These are phyloP conservation scores for Ceratotherium simum DNA, from an alignment of 2,113 vertebrate genomes.

Conservation along the genomic window DNA sequence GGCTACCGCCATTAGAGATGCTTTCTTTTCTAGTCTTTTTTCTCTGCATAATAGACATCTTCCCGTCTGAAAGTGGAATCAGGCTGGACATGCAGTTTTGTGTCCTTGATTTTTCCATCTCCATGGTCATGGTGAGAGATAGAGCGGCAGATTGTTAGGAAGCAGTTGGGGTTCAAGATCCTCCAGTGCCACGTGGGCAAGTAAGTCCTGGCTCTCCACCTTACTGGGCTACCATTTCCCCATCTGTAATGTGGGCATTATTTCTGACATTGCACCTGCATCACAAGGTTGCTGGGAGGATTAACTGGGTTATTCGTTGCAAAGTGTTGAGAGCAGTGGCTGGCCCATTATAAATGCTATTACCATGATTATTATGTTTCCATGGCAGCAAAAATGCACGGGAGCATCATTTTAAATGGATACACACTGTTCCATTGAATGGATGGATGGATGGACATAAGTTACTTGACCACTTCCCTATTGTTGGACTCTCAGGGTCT, in stretches of 20 bases:
- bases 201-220: background rate
- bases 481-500: background rate
- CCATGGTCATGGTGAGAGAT: background rate
- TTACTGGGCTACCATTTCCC: too few species aligned
- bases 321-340: background rate
- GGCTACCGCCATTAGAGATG: background rate
- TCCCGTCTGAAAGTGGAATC: background rate
- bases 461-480: conserved; percentile 10
- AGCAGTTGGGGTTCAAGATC: background rate
- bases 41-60: background rate
- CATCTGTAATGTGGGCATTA: background rate
- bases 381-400: background rate
- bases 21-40: background rate
- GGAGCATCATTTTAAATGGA: background rate
- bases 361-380: conserved; percentile 5
- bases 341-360: background rate
- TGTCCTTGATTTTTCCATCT: background rate
- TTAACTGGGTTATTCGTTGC: background rate
- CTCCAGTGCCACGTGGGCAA: accelerated
- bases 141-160: background rate
- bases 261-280: background rate
- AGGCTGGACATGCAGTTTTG: background rate
- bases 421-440: background rate
- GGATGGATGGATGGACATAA: background rate
- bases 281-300: background rate